Conservation (phyloP, 2,888 invertebrate genomes). For the Adineta ricciae region DNA sequence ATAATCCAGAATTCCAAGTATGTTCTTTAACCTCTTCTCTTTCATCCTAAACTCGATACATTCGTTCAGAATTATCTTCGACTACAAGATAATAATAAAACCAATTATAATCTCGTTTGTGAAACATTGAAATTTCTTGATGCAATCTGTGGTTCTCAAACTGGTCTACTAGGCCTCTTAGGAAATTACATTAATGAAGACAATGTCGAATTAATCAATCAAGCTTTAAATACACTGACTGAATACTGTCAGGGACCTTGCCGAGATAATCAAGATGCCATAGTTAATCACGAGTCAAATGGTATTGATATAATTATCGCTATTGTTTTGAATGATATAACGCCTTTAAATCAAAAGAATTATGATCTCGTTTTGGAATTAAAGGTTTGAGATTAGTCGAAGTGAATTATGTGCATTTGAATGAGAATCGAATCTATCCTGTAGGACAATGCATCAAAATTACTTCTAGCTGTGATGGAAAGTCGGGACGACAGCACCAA, state of each 20-base stretch:
- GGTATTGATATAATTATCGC: slow-evolving; percentile 97
- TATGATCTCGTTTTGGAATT: slow-evolving; percentile 93
- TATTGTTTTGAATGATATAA: slow-evolving; percentile 90
- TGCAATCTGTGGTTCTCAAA: slow-evolving; percentile 96
- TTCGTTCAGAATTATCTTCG: slow-evolving; percentile 70
- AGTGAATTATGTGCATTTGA: too few species aligned
- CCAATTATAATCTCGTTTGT: slow-evolving; percentile 88
- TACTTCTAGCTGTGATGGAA: slow-evolving; percentile 94
- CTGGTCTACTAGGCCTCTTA: slow-evolving; percentile 90
- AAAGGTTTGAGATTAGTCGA: slow-evolving; percentile 54
- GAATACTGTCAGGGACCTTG: slow-evolving; percentile 95
- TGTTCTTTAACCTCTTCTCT: background rate
- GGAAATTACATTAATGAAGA: slow-evolving; percentile 94
- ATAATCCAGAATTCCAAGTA: slow-evolving; percentile 75
- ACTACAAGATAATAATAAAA: slow-evolving; percentile 80
- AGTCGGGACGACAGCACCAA: slow-evolving; percentile 92
- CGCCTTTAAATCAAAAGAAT: slow-evolving; percentile 82
- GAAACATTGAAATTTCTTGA: slow-evolving; percentile 96
- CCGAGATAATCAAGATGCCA: slow-evolving; percentile 87
- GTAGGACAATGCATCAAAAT: slow-evolving; percentile 79
- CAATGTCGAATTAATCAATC: slow-evolving; percentile 90
- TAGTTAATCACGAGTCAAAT: slow-evolving; percentile 95
- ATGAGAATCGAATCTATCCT: too few species aligned
- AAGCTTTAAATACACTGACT: slow-evolving; percentile 89
- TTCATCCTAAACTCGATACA: slow-evolving; percentile 35